Base-by-base conservation (phyloP, 2,888 invertebrate genomes). In the Gymnoscelis rufifasciata region DNA sequence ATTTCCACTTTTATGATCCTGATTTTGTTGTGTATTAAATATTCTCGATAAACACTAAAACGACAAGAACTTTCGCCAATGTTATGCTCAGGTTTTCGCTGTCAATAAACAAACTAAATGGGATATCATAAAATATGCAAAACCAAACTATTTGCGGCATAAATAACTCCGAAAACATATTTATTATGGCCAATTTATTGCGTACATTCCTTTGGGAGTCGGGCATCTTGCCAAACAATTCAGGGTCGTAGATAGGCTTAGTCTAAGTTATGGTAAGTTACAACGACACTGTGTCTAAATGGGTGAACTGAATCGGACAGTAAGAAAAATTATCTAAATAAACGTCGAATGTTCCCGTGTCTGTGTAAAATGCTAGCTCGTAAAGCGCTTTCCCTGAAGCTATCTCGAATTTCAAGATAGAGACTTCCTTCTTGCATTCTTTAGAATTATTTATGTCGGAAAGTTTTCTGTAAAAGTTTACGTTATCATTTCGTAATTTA, bases 261-360 rank as follows among this genome's bases (percentile, higher is more conserved):
- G 51, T 45, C 47, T 55, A 57, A 61, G 42, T 56, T 57, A 58
- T 54, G 55, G 56, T 42, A 38, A 46, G 44, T 54, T 37, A 26
- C 36, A 8, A 24, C 51, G 41, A 52, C 36, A 36, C 15, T 55
- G 38, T 39, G 39, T 30, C 33, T 23, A 47, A 47, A 57, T 50
- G 43, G 50, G 42, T 46, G 42, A 38, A 45, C 26, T 44, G 26
- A 19, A 33, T n/a, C n/a, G n/a, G n/a, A n/a, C 7, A 31, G 35
- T 38, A 27, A 35, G 36, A 40, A 15, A 29, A 30, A 13, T 36
- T 13, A 13, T 33, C 15, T 11, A 35, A 11, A 35, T 19, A 19
- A 33, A 33, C 1, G 33, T 35, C 19, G 19, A 35, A 10, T 13
- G 2, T 35, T 35, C 19, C 11, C 19, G 35, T 19, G 7, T 7